Base-by-base conservation (phyloP, 2,113 vertebrate species). In the Ailuropoda melanoleuca region DNA sequence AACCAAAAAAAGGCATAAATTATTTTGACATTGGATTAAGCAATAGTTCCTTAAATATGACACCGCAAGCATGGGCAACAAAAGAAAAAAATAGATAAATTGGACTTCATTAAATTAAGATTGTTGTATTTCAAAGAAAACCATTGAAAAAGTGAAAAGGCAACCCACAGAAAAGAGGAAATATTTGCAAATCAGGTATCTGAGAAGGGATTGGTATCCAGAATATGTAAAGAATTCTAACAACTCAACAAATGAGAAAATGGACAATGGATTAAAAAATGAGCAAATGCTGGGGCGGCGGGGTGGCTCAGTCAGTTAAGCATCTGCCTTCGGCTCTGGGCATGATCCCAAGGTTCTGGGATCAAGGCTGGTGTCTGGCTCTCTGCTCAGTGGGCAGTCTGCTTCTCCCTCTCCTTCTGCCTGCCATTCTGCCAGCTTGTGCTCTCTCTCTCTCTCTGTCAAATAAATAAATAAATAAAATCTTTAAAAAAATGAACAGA, bases 1-100 rank as follows among this genome's bases (percentile, higher is more conserved):
- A 56, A 46, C 8, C 8, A 64, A 81, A 64, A 83, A 34, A 8
- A 34, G 12, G 10, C n/a, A 23, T 80, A 56, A 77, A 86, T 97
- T 37, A 90, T 26, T 64, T 77, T 93, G n/a, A 93, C 53, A n/a
- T 84, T 62, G 70, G 10, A 64, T 62, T 87, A 88, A 4, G 24
- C 23, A 93, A 1, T 50, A 3, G 4, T 70, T 91, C 56, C 53
- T 96, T 77, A 93, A 53, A 6, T 74, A 48, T 11, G 23, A 62
- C 39, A 62, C 9, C 7, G 39, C 60, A 84, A 55, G 8, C 12
- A 24, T 0, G 39, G 0, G 23, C 7, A 50, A 34, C 21, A 29
- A 53, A 85, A 58, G 10, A 31, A 39, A 55, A 46, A 88, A 48
- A 39, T 48, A 89, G 1, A 55, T 86, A 70, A 50, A 56, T 70